Conservation (phyloP, 2,888 invertebrate genomes). For the Drosophila paranaensis region DNA sequence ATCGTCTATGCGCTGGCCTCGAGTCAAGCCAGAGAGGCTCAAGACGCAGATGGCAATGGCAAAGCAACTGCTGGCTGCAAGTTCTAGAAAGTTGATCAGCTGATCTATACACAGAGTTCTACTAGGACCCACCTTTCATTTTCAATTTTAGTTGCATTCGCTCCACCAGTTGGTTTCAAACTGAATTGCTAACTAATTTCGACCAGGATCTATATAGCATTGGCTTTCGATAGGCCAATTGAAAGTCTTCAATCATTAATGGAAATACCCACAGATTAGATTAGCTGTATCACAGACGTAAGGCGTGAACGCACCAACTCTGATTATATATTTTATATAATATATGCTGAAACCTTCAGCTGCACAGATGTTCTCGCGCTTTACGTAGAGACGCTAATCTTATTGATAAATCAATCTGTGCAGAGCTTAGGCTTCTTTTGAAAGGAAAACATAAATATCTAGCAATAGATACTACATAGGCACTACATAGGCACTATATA, state of each 20-base stretch:
- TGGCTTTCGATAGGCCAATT: slow-evolving; percentile 22
- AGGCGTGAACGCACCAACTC: slow-evolving; percentile 2
- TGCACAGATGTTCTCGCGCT: slow-evolving; percentile 21
- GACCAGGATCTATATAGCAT: slow-evolving; percentile 22
- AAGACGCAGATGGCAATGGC: slow-evolving; percentile 2
- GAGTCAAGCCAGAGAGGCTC: background rate
- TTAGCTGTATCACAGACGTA: slow-evolving; percentile 22
- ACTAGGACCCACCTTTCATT: slow-evolving; percentile 33
- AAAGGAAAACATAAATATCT: background rate
- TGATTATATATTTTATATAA: background rate
- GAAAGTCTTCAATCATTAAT: slow-evolving; percentile 25
- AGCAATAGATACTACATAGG: background rate
- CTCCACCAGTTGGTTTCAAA: slow-evolving; percentile 9
- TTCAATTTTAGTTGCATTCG: slow-evolving; percentile 1
- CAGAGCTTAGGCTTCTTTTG: slow-evolving; percentile 1
- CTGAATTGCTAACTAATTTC: slow-evolving; percentile 19
- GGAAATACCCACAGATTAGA: slow-evolving; percentile 46
- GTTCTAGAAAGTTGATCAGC: background rate
- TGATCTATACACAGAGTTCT: background rate
- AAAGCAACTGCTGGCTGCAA: slow-evolving; percentile 21
- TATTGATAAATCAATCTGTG: slow-evolving; percentile 43
- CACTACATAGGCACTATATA: background rate
- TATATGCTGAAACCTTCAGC: background rate
- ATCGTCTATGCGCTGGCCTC: slow-evolving; percentile 46
- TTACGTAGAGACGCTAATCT: background rate